These are phyloP conservation scores for Melanotaenia duboulayi DNA, from an alignment of 2,113 vertebrate species.

Conservation along the genomic window DNA sequence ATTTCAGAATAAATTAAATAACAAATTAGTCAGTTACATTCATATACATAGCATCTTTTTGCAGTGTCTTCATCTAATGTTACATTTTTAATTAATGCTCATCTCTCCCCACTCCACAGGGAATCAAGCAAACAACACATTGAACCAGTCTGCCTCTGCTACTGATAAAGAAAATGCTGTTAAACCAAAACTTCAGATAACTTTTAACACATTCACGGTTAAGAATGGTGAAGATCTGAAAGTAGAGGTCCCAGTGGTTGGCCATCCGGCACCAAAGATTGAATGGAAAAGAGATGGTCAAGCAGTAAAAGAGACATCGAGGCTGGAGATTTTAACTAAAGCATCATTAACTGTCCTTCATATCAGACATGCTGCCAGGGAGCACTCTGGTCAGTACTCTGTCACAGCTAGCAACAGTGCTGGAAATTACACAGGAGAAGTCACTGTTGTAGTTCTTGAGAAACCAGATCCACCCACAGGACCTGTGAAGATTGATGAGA, in stretches of 20 bases:
- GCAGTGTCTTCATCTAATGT: background rate
- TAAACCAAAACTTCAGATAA: slow-evolving; percentile 89
- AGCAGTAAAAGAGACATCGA: slow-evolving; percentile 93
- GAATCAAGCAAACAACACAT: slow-evolving; percentile 1
- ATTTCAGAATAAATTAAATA: background rate
- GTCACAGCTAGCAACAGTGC: slow-evolving; percentile 89
- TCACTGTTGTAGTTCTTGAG: slow-evolving; percentile 92
- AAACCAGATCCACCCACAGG: slow-evolving; percentile 93
- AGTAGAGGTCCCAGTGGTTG: slow-evolving; percentile 91
- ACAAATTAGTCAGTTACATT: background rate
- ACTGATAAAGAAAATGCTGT: slow-evolving; percentile 91
- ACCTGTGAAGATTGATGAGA: slow-evolving; percentile 92
- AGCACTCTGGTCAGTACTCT: slow-evolving; percentile 93
- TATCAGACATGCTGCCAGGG: slow-evolving; percentile 93
- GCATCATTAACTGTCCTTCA: slow-evolving; percentile 86
- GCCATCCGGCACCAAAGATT: slow-evolving; percentile 88
- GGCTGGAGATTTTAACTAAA: slow-evolving; percentile 89
- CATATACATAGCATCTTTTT: background rate
- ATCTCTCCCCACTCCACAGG: slow-evolving; percentile 29
- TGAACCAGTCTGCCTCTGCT: slow-evolving; percentile 81
- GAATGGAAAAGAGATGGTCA: slow-evolving; percentile 92
- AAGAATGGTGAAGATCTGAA: slow-evolving; percentile 92
- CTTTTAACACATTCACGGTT: slow-evolving; percentile 90
- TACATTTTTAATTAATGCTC: background rate
- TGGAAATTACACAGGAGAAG: slow-evolving; percentile 86